A percentile compares a stretch with the other conserved stretches of the same genome.
Conservation (phyloP, 2,888 invertebrate species). For the Lymantria monacha region DNA sequence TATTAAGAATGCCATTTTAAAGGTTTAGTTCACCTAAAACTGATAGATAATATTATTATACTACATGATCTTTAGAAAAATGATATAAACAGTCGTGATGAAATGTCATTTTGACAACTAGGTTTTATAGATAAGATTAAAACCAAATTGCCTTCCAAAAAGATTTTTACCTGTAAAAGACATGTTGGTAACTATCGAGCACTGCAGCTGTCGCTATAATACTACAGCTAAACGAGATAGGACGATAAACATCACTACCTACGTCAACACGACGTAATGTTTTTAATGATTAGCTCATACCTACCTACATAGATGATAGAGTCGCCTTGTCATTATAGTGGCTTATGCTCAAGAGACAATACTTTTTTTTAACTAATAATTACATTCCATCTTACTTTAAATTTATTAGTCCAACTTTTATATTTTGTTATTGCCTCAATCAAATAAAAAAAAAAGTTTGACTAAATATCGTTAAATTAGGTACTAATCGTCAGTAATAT, state of each 20-base stretch:
- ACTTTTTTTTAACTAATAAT: too few relatives aligned
- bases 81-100: not conserved
- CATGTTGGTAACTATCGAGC: slow-evolving; percentile 21
- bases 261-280: slow-evolving; percentile 29
- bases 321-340: too few relatives aligned
- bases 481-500: too few relatives aligned
- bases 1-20: not conserved
- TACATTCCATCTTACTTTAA: too few relatives aligned
- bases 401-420: too few relatives aligned
- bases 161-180: slow-evolving; percentile 19
- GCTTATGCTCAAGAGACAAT: too few relatives aligned
- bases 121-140: slow-evolving; percentile 13
- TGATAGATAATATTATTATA: not conserved
- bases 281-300: slow-evolving; percentile 22
- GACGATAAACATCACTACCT: slow-evolving; percentile 30
- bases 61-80: not conserved
- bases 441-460: too few relatives aligned
- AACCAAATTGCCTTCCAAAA: slow-evolving; percentile 8
- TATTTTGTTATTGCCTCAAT: too few relatives aligned
- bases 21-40: not conserved
- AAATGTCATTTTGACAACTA: slow-evolving; percentile 1
- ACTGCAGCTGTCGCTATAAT: slow-evolving; percentile 37
- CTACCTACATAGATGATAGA: slow-evolving; percentile 9
- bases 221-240: slow-evolving; percentile 34
- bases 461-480: too few relatives aligned